Base-by-base conservation (phyloP, 2,797 vertebrate species). In the Phataginus tricuspis region DNA sequence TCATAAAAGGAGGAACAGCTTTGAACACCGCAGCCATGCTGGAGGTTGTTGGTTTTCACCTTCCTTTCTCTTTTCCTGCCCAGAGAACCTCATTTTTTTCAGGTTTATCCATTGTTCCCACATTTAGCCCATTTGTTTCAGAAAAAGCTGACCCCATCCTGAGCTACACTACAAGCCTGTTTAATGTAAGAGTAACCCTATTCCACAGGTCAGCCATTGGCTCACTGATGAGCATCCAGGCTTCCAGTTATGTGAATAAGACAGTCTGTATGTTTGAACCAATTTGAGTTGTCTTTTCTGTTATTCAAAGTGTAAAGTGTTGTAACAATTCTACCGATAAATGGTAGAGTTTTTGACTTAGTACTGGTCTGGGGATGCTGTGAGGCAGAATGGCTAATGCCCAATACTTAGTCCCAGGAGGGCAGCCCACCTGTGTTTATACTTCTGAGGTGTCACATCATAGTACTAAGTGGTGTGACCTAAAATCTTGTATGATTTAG, bases 241-340 rank as follows among this genome's bases (percentile, higher is more conserved):
- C 45, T 86, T 87, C 37, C 39, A 61, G 57, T 53, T 59, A 49
- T 27, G 2, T 79, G 69, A 84, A 69, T 34, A 19, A 69, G 61
- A 63, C 14, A 19, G 25, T 42, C 61, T 72, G 0, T 27, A 14
- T 86, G 39, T 51, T 83, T 68, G 53, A 34, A 57, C n/a, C 37
- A 49, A 31, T 55, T 80, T 71, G 45, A 45, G 16, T 71, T 71
- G 69, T 5, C 2, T 45, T 78, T 78, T 88, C 66, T 86, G 15
- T 83, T 72, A 61, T 74, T 86, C 80, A 45, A 63, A 90, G 61
- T 45, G 15, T 39, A n/a, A 64, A 31, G 9, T 57, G 49, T 85
- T 66, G 77, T 72, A 53, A 55, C 19, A 21, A 25, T 89, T 84
- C 29, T 89, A 10, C 88, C 45, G 79, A 74, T 66, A 55, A 57